Percentiles rank a stretch among this genome's conserved stretches.
These are phyloP conservation scores for Subanguina moxae DNA, from an alignment of 1,140 invertebrate species.

Conservation along the genomic window DNA sequence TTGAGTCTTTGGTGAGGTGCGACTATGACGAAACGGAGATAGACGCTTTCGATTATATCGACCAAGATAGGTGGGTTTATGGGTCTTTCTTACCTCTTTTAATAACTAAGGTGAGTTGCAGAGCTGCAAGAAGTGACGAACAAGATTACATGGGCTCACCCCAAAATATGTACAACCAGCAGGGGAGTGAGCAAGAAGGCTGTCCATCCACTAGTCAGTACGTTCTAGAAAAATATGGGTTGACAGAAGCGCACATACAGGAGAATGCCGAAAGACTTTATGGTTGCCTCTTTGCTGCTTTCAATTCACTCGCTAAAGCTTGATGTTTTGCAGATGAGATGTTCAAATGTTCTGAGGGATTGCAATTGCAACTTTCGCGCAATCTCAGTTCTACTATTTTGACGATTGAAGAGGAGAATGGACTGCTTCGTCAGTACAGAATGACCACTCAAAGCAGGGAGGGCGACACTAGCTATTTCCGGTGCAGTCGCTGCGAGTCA, in stretches of 20 bases:
- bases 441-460: slow-evolving; percentile 37
- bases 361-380: slow-evolving; percentile 37
- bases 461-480: slow-evolving; percentile 35
- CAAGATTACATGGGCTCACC: neutral
- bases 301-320: neutral
- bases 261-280: slow-evolving; percentile 20
- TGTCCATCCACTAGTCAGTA: slow-evolving; percentile 20
- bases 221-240: slow-evolving; percentile 25
- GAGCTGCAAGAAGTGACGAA: neutral
- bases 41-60: neutral
- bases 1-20: neutral
- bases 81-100: neutral
- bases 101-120: neutral
- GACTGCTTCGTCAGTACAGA: slow-evolving; percentile 25
- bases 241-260: slow-evolving; percentile 25
- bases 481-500: slow-evolving; percentile 38
- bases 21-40: neutral
- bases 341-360: slow-evolving; percentile 22
- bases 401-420: slow-evolving; percentile 22
- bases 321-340: neutral
- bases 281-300: slow-evolving; percentile 6
- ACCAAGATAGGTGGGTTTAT: neutral
- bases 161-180: neutral
- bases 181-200: neutral
- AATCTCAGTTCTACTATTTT: slow-evolving; percentile 37